Base-by-base conservation (phyloP, 1,140 invertebrate species). In the Rhynchophorus ferrugineus region DNA sequence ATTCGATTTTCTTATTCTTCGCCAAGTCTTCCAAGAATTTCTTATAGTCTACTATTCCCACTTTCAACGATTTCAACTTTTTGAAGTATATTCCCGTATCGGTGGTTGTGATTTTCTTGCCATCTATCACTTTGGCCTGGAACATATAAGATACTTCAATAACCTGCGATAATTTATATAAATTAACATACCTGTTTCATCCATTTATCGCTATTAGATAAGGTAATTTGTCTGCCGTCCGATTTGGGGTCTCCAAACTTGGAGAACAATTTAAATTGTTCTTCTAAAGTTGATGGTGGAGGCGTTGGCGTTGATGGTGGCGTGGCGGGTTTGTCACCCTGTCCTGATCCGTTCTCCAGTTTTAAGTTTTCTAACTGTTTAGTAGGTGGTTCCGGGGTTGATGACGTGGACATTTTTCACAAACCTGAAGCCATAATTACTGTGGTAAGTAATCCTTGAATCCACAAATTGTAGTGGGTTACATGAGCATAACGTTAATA, bases 151-250 rank as follows among this genome's bases (percentile, higher is more conserved):
- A 33, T 44, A 21, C 24, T 29, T 29, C 5, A 29, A 6, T 11
- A 29, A 29, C 11, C 24, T 5, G 11, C 5, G 24, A 29, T 29
- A 29, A 29, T 29, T 6, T 29, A 29, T 11, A 6, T 11, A 11
- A 6, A 29, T 29, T 29, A 29, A 11, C 8, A 29, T 48, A 54
- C 58, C 61, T 87, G 83, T 65, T 85, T 86, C 73, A 87, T 78
- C 84, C 84, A 87, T 71, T 87, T 85, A 66, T 87, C 84, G 54
- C 77, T 78, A 63, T 86, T 82, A 0, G 77, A 75, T 9, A 84
- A 66, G 3, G 82, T 83, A 19, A 87, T 81, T 2, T 72, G 69
- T 63, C 77, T 82, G 8, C 85, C 84, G 55, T 81, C 79, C 8
- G 76, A 77, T 64, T 80, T 81, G 2, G 70, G 69, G 59, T 84